Evolutionary conservation across 1,140 invertebrate genomes (phyloP), one percentile per base, ranked within the genome.

Genomic region (Stegodyphus dumicola): DNA sequence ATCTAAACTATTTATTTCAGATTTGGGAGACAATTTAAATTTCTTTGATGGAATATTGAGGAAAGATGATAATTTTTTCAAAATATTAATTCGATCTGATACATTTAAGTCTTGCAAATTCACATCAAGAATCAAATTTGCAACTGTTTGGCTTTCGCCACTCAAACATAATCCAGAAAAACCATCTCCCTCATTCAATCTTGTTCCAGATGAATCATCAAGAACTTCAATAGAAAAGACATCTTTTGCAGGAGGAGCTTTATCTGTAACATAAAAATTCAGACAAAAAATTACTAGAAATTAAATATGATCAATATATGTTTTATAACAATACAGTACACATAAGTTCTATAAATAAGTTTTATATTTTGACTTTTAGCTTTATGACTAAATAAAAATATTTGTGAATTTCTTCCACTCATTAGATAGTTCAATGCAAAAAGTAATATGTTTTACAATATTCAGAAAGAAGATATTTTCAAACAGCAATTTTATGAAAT

Each of bases 201-300:
- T 54, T 6, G 65, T 10, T 49, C 77, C 86, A 13, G 75, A 33
- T 10, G 80, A 75, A 54, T 86, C 87, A 2, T 87, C 87, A 5
- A 92, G 78, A 6, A 94, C 93, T 88, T 93, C 91, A 60, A 94
- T 90, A 75, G 92, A 91, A 88, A 93, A 93, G 18, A 90, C 89
- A 89, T 92, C 92, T 87, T 91, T 91, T 48, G 91, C 90, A 77
- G 88, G 86, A 79, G 90, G 54, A 89, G 88, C 64, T 91, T 91
- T 51, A 86, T 17, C 81, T 85, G 52, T 7, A 74, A 75, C 7
- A 67, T 66, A 66, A 49, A 67, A 69, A 53, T 64, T 18, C 6
- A 67, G 10, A 73, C 18, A 7, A 71, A 73, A 1, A 3, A 33
- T 33, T 33, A 33, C 33, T 33, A 33, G 33, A 33, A 33, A 33